Conservation (phyloP, 2,113 vertebrate genomes). For the Centropus bengalensis region DNA sequence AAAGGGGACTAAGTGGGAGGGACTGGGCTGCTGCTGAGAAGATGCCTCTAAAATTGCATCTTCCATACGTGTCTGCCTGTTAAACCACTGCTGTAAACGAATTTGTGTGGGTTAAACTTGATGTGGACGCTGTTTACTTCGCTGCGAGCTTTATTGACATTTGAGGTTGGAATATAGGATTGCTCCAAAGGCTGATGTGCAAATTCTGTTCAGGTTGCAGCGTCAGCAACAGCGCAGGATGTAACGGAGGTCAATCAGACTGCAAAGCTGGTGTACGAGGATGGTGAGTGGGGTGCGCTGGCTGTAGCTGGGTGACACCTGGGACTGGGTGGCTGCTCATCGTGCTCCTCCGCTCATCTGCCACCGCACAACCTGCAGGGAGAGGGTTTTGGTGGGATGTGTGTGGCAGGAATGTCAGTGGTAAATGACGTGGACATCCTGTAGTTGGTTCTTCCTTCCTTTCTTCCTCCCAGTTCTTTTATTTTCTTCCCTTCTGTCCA, state of each 20-base stretch:
- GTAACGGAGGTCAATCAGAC: constrained; percentile 79
- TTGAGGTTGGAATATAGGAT: neutral
- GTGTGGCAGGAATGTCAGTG: neutral
- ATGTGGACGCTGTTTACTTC: neutral
- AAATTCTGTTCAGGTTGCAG: constrained; percentile 83
- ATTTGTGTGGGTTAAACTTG: neutral
- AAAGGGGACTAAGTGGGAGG: neutral
- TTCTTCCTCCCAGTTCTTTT: neutral
- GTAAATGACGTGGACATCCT: neutral
- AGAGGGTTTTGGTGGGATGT: neutral
- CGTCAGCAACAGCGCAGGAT: constrained; percentile 71
- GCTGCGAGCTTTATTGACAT: neutral
- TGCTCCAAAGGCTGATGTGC: neutral
- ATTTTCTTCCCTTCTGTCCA: neutral
- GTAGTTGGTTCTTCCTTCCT: neutral
- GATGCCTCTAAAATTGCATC: neutral
- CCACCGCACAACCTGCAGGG: neutral
- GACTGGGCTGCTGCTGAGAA: neutral
- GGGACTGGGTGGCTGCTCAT: neutral
- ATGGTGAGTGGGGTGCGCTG: constrained; percentile 80
- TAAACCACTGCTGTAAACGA: neutral
- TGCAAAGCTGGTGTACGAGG: constrained; percentile 94
- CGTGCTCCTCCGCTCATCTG: neutral
- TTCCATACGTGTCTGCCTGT: neutral
- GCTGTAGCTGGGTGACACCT: neutral